Base-by-base conservation (phyloP, 1,140 invertebrate species). In the Neodiprion fabricii region DNA sequence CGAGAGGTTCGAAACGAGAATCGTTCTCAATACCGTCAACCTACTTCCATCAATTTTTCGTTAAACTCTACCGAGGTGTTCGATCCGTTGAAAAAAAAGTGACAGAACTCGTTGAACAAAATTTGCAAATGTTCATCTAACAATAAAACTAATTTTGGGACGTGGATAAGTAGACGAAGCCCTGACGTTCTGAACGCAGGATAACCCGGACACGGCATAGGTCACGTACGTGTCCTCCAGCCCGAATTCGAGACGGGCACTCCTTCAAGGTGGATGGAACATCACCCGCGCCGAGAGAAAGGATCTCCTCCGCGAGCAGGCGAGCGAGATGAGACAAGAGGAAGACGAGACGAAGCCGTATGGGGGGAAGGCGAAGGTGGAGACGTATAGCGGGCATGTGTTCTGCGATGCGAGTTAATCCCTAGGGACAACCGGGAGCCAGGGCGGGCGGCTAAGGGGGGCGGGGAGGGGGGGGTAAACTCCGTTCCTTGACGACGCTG, bases 301-400 rank as follows among this genome's bases (percentile, higher is more conserved):
- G 28, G 28, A 40, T 40, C 28, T 5, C 5, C 28, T 5, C 1
- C 5, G 28, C 1, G 28, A 5, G 5, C 2, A 5, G 9, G 53
- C 4, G 53, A 4, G 53, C 3, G 53, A 61, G 4, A 5, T 7
- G 7, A 40, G 5, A 61, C 53, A 17, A 14, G 53, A 61, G 53
- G 53, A 61, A 61, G 53, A 61, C n/a, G 53, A 61, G 7, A 61
- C n/a, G n/a, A 53, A 53, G 50, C 10, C 10, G n/a, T 10, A 53
- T 2, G 50, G 50, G 1, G 50, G 10, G 50, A 14, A 53, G 50
- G 50, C n/a, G n/a, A 61, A 61, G 53, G 53, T 61, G 53, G 4
- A 61, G 53, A 61, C 53, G 53, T 61, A 61, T 61, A 61, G 53
- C 53, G 53, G 53, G 53, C 53, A 61, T 61, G 53, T 61, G 53